Conservation (phyloP, 2,888 invertebrate species). For the Epistrophe grossulariae region DNA sequence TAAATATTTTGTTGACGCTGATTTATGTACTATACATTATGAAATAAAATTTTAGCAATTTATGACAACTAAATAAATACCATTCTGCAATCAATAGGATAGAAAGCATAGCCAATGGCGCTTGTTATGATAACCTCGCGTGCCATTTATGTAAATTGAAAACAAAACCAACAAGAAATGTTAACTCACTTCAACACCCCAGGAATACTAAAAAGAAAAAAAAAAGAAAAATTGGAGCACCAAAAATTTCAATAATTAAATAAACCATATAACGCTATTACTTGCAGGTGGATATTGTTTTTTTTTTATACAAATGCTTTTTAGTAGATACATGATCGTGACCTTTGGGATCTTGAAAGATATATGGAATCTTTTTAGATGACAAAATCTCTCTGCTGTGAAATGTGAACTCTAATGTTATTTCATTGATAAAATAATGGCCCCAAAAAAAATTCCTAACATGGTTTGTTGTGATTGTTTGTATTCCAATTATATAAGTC, state of each 20-base stretch:
- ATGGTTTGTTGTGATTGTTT: conserved; percentile 61
- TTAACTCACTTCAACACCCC: conserved; percentile 10
- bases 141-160: background rate
- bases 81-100: no score
- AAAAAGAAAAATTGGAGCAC: conserved; percentile 17
- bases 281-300: conserved; percentile 43
- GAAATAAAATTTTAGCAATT: no score
- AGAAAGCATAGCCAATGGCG: no score
- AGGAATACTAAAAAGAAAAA: conserved; percentile 16
- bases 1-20: no score
- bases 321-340: background rate
- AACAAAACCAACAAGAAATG: background rate
- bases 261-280: conserved; percentile 42
- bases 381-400: conserved; percentile 34
- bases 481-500: conserved; percentile 48
- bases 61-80: no score
- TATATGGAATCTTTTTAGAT: conserved; percentile 28
- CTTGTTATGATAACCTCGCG: background rate
- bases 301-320: background rate
- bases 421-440: conserved; percentile 64
- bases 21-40: no score
- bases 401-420: conserved; percentile 39
- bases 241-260: conserved; percentile 60
- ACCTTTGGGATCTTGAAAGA: background rate
- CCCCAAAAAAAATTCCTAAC: conserved; percentile 36